Conservation (phyloP, 2,113 vertebrate genomes). For the Turnix velox region DNA sequence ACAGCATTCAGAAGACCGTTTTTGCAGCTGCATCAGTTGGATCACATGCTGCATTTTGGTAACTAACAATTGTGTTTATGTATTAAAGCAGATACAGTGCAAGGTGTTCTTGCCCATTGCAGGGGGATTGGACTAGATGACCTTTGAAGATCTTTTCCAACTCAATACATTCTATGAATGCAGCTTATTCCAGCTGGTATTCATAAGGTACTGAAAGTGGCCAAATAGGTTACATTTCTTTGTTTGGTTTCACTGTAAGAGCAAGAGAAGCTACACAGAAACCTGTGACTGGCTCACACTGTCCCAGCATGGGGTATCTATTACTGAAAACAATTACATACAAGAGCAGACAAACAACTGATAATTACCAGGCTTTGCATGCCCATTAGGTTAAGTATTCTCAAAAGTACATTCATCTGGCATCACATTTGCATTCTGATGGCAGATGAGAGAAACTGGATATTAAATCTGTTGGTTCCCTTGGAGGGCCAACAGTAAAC, state of each 20-base stretch:
- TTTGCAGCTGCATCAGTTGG: accelerated
- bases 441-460: neutral
- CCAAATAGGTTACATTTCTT: accelerated
- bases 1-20: accelerated
- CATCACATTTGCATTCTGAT: neutral
- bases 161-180: no score
- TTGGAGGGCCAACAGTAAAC: neutral
- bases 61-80: neutral
- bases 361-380: constrained; percentile 26
- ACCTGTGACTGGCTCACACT: neutral
- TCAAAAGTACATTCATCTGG: constrained; percentile 29
- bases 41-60: neutral
- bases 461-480: constrained; percentile 10
- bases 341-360: constrained; percentile 10
- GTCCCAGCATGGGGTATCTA: neutral
- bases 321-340: neutral
- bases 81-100: no score
- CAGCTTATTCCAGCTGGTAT: accelerated
- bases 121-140: no score
- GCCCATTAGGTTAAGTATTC: constrained; percentile 50
- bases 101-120: no score
- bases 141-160: no score
- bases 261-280: neutral
- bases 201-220: neutral
- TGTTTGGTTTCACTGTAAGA: neutral